Evolutionary conservation across 2,888 invertebrate genomes (phyloP).

Genomic region (Nomada fucata): DNA sequence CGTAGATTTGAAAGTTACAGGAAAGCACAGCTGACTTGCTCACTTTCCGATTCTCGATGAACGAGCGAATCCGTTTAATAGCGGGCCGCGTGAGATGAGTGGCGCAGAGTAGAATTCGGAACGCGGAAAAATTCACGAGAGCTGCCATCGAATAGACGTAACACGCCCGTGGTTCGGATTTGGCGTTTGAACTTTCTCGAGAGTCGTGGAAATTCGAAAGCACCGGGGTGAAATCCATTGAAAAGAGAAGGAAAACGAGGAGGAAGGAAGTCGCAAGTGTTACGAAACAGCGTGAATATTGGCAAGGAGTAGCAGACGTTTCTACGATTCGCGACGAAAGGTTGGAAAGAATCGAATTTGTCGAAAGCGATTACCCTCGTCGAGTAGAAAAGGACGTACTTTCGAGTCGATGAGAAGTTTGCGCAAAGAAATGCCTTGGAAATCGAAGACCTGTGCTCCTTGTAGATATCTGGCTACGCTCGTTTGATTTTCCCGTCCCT

Average conservation of each 20-base stretch:
- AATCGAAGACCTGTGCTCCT: conserved; percentile 31
- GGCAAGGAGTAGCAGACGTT: too few species aligned
- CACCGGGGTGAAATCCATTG: too few species aligned
- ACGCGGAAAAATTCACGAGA: too few species aligned
- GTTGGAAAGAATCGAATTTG: background rate
- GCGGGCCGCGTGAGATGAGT: background rate
- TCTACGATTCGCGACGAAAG: background rate
- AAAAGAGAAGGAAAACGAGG: too few species aligned
- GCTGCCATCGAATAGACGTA: too few species aligned
- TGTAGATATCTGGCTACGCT: conserved; percentile 18
- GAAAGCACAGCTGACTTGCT: background rate
- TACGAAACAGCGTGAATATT: too few species aligned
- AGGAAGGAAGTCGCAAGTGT: too few species aligned
- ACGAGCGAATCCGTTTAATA: background rate
- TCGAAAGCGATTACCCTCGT: background rate
- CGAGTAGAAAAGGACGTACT: too few species aligned
- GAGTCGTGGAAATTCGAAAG: too few species aligned
- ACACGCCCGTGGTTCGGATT: too few species aligned
- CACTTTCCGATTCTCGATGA: background rate
- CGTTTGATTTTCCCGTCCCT: background rate
- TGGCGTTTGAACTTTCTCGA: too few species aligned
- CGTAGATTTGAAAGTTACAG: conserved; percentile 13
- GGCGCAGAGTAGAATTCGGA: background rate
- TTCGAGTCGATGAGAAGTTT: background rate
- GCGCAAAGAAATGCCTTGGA: background rate